Percentiles rank a stretch among this genome's conserved stretches.
Conservation (phyloP, 2,888 invertebrate genomes). For the Cantharis lateralis region DNA sequence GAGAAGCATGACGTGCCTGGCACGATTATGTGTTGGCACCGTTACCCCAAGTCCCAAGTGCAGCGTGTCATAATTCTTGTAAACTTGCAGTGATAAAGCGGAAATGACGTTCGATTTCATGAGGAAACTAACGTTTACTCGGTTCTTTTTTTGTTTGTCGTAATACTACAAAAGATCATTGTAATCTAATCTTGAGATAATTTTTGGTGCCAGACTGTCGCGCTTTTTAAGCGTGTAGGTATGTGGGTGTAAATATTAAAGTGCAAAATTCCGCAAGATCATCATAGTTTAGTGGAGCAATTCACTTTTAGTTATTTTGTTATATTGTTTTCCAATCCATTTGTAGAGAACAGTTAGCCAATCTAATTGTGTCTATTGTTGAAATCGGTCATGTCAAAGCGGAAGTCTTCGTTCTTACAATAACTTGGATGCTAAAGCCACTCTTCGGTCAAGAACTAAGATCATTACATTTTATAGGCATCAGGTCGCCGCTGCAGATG, state of each 20-base stretch:
- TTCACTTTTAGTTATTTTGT: not conserved
- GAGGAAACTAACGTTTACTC: too few relatives aligned
- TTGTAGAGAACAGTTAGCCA: constrained; percentile 12
- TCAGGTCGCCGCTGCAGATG: constrained; percentile 27
- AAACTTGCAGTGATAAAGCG: too few relatives aligned
- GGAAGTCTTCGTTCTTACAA: constrained; percentile 13
- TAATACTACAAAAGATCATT: too few relatives aligned
- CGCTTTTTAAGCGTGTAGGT: too few relatives aligned
- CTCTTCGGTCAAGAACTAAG: constrained; percentile 20
- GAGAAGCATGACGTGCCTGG: too few relatives aligned
- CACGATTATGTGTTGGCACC: too few relatives aligned
- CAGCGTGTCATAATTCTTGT: too few relatives aligned
- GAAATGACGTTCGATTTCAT: too few relatives aligned
- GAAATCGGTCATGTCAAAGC: constrained; percentile 24
- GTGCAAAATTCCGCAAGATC: not conserved
- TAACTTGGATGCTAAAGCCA: constrained; percentile 13
- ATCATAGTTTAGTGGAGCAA: not conserved
- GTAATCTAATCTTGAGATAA: too few relatives aligned
- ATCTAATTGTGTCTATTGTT: constrained; percentile 3
- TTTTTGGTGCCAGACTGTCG: too few relatives aligned
- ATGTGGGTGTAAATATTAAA: not conserved
- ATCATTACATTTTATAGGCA: constrained; percentile 26
- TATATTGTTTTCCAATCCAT: not conserved
- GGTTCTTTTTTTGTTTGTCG: too few relatives aligned
- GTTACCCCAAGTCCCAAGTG: too few relatives aligned